Evolutionary conservation across 2,888 invertebrate species (phyloP), one percentile per base, ranked within the genome.

Genomic region (Malachius bipustulatus): DNA sequence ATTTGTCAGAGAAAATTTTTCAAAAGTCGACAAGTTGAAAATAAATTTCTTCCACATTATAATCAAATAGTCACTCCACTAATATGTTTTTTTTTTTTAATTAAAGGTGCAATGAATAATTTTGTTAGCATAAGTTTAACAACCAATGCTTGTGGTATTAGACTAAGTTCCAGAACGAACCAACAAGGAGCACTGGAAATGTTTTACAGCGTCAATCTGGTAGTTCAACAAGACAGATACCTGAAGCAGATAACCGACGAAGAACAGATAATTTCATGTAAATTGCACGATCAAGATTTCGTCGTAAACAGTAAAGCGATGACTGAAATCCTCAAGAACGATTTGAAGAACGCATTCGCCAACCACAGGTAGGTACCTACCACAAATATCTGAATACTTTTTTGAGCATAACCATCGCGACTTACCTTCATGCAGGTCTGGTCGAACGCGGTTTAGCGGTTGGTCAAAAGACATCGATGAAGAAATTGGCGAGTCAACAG

Each of bases 201-300:
- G 54, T 72, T 73, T 52, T 77, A 79, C 56, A 70, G 69, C 9
- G 75, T 78, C 6, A 72, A 73, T 36, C 61, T 84, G 35, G 73
- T 82, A 43, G 65, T 82, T 14, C 83, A 84, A 57, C 82, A 80
- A 71, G 83, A 83, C 51, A 67, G 70, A 39, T 74, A 77, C 50
- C 63, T 84, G 32, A 74, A 80, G 46, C 82, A 82, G 60, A 75
- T 76, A 29, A 73, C 75, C 1, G 83, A 83, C 51, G 76, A 80
- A 49, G 74, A 78, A 48, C 63, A 73, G 34, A 62, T 69, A 9
- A 69, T 80, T 4, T 63, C 71, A 46, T 83, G 82, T 53, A 63
- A 65, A 50, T 56, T 75, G 38, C 65, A 69, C 47, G 66, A 67
- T 14, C 65, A 66, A 34, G 71, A 67, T 4, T 69, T 73, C 38